Base-by-base conservation (phyloP, 2,888 invertebrate species). In the Seladonia tumulorum region DNA sequence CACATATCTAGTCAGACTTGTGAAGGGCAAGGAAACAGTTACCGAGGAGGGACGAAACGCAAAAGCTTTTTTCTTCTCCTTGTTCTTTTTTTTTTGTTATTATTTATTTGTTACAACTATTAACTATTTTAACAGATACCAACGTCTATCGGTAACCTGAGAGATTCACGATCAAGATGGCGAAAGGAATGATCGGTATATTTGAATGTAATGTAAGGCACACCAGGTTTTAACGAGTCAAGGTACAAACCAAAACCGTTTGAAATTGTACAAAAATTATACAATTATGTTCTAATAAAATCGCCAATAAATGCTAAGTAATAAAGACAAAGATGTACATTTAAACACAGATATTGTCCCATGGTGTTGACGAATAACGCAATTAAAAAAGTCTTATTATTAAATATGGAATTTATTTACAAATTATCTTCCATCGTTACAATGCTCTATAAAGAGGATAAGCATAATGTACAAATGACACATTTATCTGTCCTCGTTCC, bases 351-450 rank as follows among this genome's bases (percentile, higher is more conserved):
- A 70, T 53, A 70, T 57, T 66, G 47, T 71, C 47, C 76, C 53
- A 47, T 49, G 10, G 35, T 49, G 70, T 57, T 29, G 18, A 29
- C 25, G 25, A 47, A 12, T 8, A 16, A 73, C 16, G 60, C 63
- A 42, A 63, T 66, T 72, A 47, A 42, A 77, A 53, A 45, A 63
- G 29, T 81, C 83, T 90, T 91, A 88, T 93, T 92, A 94, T 93
- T 94, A 94, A 94, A 93, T 93, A 93, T 91, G 88, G 90, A 91
- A 89, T 94, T 94, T 94, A 94, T 94, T 94, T 94, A 94, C 94
- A 94, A 92, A 93, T 93, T 81, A 91, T 88, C 83, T 88, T 88
- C 83, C 87, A 86, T 87, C 88, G 84, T 91, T 89, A 91, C 91
- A 91, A 86, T 90, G 79, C 76, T 87, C 85, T 87, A 73, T 87